Evolutionary conservation across 1,140 invertebrate genomes (phyloP).

Genomic region (Acromyrmex charruanus): DNA sequence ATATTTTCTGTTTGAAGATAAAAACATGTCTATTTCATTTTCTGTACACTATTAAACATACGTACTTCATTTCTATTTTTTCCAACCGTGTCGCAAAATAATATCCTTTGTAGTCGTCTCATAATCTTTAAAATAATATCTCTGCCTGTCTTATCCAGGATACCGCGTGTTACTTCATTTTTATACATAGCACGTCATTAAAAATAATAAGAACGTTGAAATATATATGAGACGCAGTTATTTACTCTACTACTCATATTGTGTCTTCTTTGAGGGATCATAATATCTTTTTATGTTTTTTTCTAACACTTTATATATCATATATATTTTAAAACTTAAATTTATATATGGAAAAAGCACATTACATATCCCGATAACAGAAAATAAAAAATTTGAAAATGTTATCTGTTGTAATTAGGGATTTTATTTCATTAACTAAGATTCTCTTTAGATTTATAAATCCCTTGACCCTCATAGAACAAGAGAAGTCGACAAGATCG

Average conservation of each 20-base stretch:
- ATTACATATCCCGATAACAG: background rate
- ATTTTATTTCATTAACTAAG: background rate
- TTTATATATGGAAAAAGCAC: background rate
- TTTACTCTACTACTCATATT: background rate
- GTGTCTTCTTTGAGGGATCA: background rate
- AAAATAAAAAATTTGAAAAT: slow-evolving; percentile 24
- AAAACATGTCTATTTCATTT: background rate
- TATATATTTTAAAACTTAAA: background rate
- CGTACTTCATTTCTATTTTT: background rate
- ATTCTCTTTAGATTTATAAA: slow-evolving; percentile 1
- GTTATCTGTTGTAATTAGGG: slow-evolving; percentile 52
- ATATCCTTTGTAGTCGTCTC: background rate
- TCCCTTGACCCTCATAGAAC: slow-evolving; percentile 17
- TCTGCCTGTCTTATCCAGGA: background rate
- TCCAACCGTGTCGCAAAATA: background rate
- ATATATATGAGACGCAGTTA: too few relatives aligned
- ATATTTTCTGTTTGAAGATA: background rate
- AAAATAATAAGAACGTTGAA: background rate
- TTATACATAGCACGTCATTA: background rate
- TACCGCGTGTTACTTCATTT: background rate
- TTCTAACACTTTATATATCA: background rate
- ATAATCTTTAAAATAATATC: background rate
- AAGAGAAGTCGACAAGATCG: background rate
- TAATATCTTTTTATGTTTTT: background rate
- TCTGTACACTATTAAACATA: background rate